phyloP scores from a whole-genome alignment of 2,113 vertebrate species.

The Ranitomeya imitator region DNA sequence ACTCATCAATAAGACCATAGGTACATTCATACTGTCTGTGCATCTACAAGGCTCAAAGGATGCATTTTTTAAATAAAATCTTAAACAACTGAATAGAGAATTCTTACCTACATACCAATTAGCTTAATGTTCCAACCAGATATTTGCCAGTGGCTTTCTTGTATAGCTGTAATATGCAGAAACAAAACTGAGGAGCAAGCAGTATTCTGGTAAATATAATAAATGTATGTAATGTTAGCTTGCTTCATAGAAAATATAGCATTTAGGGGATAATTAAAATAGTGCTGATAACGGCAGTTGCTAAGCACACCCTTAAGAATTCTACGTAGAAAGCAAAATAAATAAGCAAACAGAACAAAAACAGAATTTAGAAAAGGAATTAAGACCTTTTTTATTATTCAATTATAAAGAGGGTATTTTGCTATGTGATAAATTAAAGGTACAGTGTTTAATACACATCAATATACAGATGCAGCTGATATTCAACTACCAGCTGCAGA shows the following conservation, averaged over 20 bases:
- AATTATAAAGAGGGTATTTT: neutral
- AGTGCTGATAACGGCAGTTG: conserved; percentile 13
- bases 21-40: neutral
- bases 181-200: conserved; percentile 45
- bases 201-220: conserved; percentile 55
- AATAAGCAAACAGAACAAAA: conserved; percentile 5
- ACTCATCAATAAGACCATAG: neutral
- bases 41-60: neutral
- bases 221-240: conserved; percentile 45
- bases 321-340: conserved; percentile 13
- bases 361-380: neutral
- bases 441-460: neutral
- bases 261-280: conserved; percentile 56
- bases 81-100: neutral
- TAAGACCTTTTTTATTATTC: neutral
- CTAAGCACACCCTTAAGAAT: conserved; percentile 32
- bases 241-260: conserved; percentile 26
- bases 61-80: neutral
- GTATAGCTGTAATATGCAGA: conserved; percentile 14
- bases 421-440: neutral
- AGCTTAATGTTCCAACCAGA: conserved; percentile 5
- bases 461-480: too few relatives aligned
- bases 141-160: neutral
- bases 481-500: too few relatives aligned
- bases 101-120: neutral